Conservation (phyloP, 2,797 vertebrate species). For the Amblyraja radiata region DNA sequence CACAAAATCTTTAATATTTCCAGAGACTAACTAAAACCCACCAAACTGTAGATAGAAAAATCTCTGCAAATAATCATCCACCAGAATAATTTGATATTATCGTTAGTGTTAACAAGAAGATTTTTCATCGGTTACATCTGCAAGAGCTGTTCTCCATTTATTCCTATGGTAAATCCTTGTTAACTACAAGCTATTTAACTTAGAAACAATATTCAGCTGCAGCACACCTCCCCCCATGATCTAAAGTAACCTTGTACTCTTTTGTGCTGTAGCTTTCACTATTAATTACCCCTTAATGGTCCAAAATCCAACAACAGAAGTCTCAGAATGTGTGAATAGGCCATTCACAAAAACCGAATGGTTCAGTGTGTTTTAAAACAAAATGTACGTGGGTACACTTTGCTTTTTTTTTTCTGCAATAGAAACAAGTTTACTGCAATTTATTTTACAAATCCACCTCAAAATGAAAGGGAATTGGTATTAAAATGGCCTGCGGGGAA, state of each 20-base stretch:
- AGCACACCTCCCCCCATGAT: background rate
- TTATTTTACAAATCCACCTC: background rate
- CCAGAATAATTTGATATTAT: background rate
- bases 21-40: background rate
- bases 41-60: background rate
- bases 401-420: background rate
- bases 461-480: background rate
- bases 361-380: background rate
- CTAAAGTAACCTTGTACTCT: background rate
- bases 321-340: background rate
- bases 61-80: background rate
- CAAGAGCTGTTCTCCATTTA: background rate
- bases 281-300: constrained; percentile 4
- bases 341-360: background rate
- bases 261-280: constrained; percentile 13
- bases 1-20: background rate
- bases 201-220: background rate
- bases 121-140: background rate
- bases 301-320: background rate
- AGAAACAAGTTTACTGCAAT: background rate
- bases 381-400: background rate
- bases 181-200: background rate
- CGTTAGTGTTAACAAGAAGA: background rate
- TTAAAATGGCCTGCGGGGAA: background rate
- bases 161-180: background rate